Conservation (phyloP, 23 tunicate genomes). For the Botrylloides violaceus region DNA sequence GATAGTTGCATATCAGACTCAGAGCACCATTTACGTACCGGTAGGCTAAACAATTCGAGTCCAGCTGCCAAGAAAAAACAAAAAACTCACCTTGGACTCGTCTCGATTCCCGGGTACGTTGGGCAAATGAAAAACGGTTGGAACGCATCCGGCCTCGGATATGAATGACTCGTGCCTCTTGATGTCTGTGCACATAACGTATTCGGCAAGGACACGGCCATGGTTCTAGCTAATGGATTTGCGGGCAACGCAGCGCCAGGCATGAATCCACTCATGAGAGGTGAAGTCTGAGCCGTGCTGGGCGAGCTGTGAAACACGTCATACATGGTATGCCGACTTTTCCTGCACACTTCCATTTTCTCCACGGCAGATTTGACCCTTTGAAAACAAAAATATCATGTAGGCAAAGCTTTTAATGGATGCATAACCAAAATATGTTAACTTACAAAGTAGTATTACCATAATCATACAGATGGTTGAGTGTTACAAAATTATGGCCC, state of each 20-base stretch:
- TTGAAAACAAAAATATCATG: not conserved
- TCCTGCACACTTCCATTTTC: constrained; percentile 91
- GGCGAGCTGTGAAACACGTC: constrained; percentile 37
- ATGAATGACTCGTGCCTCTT: constrained; percentile 21
- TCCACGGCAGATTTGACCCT: constrained; percentile 77
- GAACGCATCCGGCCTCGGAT: constrained; percentile 36
- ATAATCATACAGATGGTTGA: constrained; percentile 77
- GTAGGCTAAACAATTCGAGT: no score
- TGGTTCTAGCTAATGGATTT: constrained; percentile 18
- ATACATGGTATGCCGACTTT: constrained; percentile 34
- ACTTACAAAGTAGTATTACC: constrained; percentile 68
- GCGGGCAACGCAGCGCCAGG: constrained; percentile 42
- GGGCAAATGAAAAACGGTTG: constrained; percentile 89
- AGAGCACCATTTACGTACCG: not conserved
- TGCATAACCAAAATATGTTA: not conserved
- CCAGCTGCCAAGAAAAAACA: not conserved
- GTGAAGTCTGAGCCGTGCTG: constrained; percentile 32
- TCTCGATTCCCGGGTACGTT: constrained; percentile 44
- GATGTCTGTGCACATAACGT: constrained; percentile 31
- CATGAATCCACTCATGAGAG: constrained; percentile 50
- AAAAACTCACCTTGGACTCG: constrained; percentile 41
- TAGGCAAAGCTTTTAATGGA: not conserved
- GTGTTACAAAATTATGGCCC: constrained; percentile 67
- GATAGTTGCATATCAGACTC: no score
- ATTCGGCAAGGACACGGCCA: constrained; percentile 43